A percentile compares a stretch with the other conserved stretches of the same genome.
Conservation (phyloP, 2,888 invertebrate genomes). For the Teleogryllus oceanicus region DNA sequence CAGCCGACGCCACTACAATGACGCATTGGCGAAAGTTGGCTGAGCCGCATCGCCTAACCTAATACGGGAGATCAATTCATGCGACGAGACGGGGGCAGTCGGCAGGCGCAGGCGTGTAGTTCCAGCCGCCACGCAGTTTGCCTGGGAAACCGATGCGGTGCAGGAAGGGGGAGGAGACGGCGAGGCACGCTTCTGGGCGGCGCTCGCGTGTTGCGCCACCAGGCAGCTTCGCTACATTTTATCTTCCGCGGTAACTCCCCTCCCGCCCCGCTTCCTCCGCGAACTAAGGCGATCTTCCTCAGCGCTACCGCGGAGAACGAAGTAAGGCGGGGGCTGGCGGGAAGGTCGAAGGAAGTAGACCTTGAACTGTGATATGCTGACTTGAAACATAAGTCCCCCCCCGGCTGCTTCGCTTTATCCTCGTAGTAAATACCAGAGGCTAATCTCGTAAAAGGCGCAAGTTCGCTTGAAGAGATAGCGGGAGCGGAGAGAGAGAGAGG, state of each 20-base stretch:
- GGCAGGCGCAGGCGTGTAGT: background rate
- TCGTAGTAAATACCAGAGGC: constrained; percentile 9
- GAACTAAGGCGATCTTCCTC: background rate
- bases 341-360: background rate
- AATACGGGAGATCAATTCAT: too few species aligned
- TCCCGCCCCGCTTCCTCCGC: background rate
- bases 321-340: too few species aligned
- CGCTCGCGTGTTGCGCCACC: too few species aligned
- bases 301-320: too few species aligned
- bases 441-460: constrained; percentile 18
- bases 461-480: background rate
- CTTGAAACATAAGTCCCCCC: constrained; percentile 18
- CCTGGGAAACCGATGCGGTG: too few species aligned
- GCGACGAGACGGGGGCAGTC: too few species aligned
- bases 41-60: too few species aligned
- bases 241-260: background rate
- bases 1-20: too few species aligned
- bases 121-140: background rate
- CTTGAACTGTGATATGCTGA: constrained; percentile 18
- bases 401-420: background rate
- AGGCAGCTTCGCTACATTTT: background rate
- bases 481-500: background rate
- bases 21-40: too few species aligned
- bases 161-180: too few species aligned
- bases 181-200: too few species aligned